Percentiles rank a stretch among this genome's conserved stretches.
Evolutionary conservation across 2,888 invertebrate genomes (phyloP).

Genomic region (Pheosia tremula): DNA sequence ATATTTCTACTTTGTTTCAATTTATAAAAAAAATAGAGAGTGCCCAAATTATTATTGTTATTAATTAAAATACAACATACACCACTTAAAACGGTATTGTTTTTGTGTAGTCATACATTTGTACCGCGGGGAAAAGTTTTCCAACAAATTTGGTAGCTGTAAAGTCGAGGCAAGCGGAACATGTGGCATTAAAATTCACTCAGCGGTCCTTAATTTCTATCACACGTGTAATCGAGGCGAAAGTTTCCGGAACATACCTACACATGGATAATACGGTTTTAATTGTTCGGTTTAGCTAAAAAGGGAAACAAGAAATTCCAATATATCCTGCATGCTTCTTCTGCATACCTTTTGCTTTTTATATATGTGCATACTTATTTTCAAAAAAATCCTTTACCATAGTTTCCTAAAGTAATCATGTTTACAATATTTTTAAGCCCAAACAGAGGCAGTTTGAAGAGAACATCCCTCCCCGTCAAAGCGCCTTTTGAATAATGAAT

Average conservation of each 20-base stretch:
- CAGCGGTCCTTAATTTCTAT: slow-evolving; percentile 1
- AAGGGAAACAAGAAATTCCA: too few species aligned
- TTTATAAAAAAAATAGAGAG: too few species aligned
- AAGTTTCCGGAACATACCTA: too few species aligned
- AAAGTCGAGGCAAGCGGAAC: not conserved
- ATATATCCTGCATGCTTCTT: too few species aligned
- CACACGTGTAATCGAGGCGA: too few species aligned
- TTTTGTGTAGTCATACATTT: not conserved
- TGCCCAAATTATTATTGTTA: too few species aligned
- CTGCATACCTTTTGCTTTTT: too few species aligned
- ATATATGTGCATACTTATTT: too few species aligned
- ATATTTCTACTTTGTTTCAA: too few species aligned
- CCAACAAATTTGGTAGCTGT: not conserved
- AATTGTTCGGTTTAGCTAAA: too few species aligned
- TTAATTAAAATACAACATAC: not conserved
- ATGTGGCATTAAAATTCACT: not conserved
- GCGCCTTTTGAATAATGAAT: slow-evolving; percentile 1
- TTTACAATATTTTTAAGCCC: not conserved
- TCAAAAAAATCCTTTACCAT: not conserved
- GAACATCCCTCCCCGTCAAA: not conserved
- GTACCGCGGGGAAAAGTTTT: not conserved
- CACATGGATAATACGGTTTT: too few species aligned
- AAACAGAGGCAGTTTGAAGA: not conserved
- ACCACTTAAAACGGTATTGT: not conserved
- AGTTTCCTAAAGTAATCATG: not conserved